Evolutionary conservation across 1,140 invertebrate species (phyloP).

Genomic region (Caenorhabditis elegans): WBcel235 BX284605.5:8404001-8404500

Average conservation of each 20-base stretch:
- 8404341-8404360: not conserved
- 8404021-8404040: too few relatives aligned
- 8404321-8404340: not conserved
- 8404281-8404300: too few relatives aligned
- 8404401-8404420: not conserved
- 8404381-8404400: not conserved
- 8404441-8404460: not conserved
- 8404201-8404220: too few relatives aligned
- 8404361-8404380: not conserved
- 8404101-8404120: too few relatives aligned
- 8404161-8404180: not conserved
- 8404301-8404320: too few relatives aligned
- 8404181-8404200: too few relatives aligned
- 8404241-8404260: too few relatives aligned
- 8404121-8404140: too few relatives aligned
- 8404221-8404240: not conserved
- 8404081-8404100: too few relatives aligned
- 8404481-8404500: not conserved
- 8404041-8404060: too few relatives aligned
- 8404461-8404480: not conserved
- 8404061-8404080: not conserved
- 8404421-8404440: slow-evolving; percentile 18
- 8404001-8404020: too few relatives aligned
- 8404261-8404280: too few relatives aligned
- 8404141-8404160: not conserved